Evolutionary conservation across 64 coral and sea anemone species (phyloP).

Genomic region (Acropora tenuis): DNA sequence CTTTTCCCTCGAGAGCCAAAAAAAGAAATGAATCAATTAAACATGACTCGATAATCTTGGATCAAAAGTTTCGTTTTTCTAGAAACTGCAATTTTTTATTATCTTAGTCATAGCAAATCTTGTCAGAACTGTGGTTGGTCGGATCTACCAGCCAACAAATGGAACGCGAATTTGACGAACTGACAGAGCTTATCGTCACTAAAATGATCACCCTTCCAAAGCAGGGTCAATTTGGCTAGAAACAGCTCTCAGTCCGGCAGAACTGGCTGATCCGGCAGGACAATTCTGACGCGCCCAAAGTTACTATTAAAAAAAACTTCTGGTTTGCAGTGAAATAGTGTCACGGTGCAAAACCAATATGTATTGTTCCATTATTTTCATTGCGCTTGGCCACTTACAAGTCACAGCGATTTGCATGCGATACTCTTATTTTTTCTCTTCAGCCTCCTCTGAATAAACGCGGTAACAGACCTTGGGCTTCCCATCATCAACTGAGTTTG

Average conservation of each 20-base stretch:
- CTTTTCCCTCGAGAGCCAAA: conserved; percentile 5
- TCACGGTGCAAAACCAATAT: not conserved
- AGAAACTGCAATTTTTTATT: not conserved
- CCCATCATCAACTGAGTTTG: too few species aligned
- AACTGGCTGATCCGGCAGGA: too few species aligned
- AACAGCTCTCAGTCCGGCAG: not conserved
- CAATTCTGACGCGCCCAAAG: too few species aligned
- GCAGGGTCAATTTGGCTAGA: not conserved
- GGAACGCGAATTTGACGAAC: too few species aligned
- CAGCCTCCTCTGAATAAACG: too few species aligned
- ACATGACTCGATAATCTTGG: not conserved
- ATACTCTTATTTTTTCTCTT: too few species aligned
- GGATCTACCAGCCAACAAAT: too few species aligned
- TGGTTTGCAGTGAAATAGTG: not conserved
- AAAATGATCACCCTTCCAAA: too few species aligned
- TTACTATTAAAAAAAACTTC: too few species aligned
- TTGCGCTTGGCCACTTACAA: not conserved
- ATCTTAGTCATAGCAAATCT: too few species aligned
- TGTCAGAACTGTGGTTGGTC: not conserved
- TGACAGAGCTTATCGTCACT: too few species aligned
- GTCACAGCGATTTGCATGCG: not conserved
- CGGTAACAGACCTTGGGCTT: too few species aligned
- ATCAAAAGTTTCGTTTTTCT: not conserved
- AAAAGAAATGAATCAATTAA: conserved; percentile 1
- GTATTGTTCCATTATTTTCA: not conserved